phyloP scores from a whole-genome alignment of 2,113 vertebrate species.

The Prolemur simus region DNA sequence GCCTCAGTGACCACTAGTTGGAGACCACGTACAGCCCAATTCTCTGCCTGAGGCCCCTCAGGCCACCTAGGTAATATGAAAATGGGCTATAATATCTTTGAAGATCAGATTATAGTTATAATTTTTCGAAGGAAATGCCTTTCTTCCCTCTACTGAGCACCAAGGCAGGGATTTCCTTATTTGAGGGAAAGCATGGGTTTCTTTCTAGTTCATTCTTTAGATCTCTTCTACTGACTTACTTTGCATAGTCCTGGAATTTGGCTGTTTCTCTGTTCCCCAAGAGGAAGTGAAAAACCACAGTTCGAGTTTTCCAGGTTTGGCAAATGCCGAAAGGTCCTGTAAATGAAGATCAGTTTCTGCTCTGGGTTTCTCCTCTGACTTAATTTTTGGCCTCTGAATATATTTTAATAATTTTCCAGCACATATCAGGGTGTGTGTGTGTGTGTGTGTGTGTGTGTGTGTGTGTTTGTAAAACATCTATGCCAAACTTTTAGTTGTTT shows the following conservation, averaged over 20 bases:
- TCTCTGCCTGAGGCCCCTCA: background rate
- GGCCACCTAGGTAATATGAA: background rate
- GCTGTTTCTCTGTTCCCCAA: background rate
- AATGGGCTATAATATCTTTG: background rate
- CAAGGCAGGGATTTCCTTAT: background rate
- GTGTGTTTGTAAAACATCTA: background rate
- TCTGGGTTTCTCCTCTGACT: background rate
- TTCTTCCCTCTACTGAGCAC: background rate
- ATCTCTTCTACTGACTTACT: background rate
- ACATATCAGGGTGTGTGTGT: background rate
- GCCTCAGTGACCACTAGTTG: background rate
- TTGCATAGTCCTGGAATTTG: background rate
- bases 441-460: rapidly evolving
- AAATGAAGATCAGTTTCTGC: background rate
- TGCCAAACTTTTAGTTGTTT: background rate
- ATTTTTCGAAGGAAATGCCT: background rate
- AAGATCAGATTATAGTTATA: background rate
- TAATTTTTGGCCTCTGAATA: background rate
- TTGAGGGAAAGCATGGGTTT: background rate
- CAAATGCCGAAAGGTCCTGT: background rate
- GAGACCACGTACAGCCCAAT: background rate
- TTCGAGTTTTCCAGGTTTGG: background rate
- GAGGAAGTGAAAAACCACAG: background rate
- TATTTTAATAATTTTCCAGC: background rate
- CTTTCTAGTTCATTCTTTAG: background rate